These are phyloP conservation scores for Sylvicapra grimmia DNA, from an alignment of 2,113 vertebrate genomes.

Conservation along the genomic window DNA sequence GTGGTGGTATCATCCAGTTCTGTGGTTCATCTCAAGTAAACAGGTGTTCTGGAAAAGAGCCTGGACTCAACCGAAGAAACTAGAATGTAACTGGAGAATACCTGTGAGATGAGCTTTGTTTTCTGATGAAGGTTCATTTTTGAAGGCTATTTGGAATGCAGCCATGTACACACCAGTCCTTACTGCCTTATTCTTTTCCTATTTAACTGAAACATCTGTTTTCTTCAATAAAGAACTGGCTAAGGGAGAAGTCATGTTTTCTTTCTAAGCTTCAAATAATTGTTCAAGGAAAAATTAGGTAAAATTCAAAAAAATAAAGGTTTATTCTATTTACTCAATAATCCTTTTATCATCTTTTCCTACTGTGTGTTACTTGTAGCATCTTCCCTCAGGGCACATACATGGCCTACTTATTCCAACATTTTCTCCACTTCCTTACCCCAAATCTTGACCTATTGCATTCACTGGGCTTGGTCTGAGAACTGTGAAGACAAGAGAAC, in stretches of 20 bases:
- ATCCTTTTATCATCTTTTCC: not conserved
- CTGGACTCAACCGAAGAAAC: not conserved
- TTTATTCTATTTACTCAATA: not conserved
- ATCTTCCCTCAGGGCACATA: fast-evolving
- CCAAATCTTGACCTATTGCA: not conserved
- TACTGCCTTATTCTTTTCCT: not conserved
- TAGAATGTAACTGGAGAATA: not conserved
- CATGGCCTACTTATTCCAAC: not conserved
- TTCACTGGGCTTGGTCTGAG: not conserved
- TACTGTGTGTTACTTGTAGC: not conserved
- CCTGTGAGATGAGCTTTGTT: not conserved
- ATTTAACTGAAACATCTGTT: not conserved
- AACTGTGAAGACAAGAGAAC: not conserved
- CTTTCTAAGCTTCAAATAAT: not conserved
- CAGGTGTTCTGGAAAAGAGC: constrained; percentile 13
- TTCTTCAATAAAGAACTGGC: not conserved
- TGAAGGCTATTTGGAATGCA: not conserved
- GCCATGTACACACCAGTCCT: not conserved
- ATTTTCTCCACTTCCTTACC: not conserved
- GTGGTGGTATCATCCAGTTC: not conserved
- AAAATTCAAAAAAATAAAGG: not conserved
- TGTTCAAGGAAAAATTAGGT: not conserved
- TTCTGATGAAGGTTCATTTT: not conserved
- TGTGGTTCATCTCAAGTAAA: not conserved
- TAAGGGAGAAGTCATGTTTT: not conserved